These are phyloP conservation scores for Holacanthella duospinosa DNA, from an alignment of 2,888 invertebrate genomes.

Conservation along the genomic window DNA sequence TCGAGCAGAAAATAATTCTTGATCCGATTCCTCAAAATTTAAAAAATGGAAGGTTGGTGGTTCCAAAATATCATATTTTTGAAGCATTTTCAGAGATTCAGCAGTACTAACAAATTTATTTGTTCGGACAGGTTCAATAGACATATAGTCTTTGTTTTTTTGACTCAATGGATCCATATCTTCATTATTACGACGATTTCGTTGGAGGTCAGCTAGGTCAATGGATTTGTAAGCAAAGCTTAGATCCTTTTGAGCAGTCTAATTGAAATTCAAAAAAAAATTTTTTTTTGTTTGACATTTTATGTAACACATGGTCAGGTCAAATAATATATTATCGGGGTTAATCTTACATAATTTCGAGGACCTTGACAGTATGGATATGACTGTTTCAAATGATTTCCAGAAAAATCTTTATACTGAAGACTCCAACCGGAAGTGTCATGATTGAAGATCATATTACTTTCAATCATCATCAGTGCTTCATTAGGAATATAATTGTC, in stretches of 20 bases:
- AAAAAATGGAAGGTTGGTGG: not conserved
- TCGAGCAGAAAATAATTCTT: not conserved
- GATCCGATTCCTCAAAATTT: not conserved
- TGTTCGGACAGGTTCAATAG: not conserved
- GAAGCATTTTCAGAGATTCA: not conserved
- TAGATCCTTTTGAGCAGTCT: not conserved
- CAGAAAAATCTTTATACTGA: not conserved
- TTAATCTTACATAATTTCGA: not conserved
- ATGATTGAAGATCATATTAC: not conserved
- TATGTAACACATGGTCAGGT: not conserved
- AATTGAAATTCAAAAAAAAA: not conserved
- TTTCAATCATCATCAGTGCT: not conserved
- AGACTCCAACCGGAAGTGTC: not conserved
- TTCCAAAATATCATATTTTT: not conserved
- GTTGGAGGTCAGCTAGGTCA: not conserved
- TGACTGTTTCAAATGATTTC: not conserved
- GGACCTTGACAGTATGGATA: not conserved
- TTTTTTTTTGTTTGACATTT: not conserved
- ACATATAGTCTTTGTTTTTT: too few relatives aligned
- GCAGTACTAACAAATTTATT: not conserved
- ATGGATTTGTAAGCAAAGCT: not conserved
- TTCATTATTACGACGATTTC: not conserved
- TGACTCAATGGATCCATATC: too few relatives aligned
- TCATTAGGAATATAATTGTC: not conserved
- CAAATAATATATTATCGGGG: not conserved